Base-by-base conservation (phyloP, 1,140 invertebrate genomes). In the Pteromalus puparum region DNA sequence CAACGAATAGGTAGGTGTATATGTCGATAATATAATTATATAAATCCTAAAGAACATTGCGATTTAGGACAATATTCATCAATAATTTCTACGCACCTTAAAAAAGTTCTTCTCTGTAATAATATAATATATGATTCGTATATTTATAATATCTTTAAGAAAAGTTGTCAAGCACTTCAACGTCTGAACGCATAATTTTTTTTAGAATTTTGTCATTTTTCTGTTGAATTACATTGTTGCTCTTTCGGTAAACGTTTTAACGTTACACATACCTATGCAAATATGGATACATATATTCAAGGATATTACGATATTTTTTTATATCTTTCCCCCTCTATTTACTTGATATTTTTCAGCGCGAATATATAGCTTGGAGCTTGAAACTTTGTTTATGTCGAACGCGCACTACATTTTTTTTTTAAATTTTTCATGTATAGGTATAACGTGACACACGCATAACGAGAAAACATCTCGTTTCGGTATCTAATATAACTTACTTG, bases 21-120 rank as follows among this genome's bases (percentile, higher is more conserved):
- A 34, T 34, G 3, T 34, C 30, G 30, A 34, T 70, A 15, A 70
- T 26, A 70, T 21, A 70, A 70, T 70, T 26, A 6, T 28, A 70
- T 26, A 18, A 24, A 70, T 73, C 34, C 34, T 34, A 30, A 73
- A 34, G 7, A 73, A 13, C 26, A 15, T 38, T 1, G 2, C 38
- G 7, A 73, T 73, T 73, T 7, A 73, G 30, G 34, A 34, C 26
- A 34, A 73, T 74, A n/a, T 42, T 74, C 6, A 12, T 53, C 18
- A 61, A n/a, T n/a, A n/a, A 61, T 70, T 2, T 70, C 15, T 70
- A 28, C 10, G 26, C 24, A 30, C 2, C 12, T 72, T 28, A 82
- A 82, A 13, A 42, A 24, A n/a, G 42, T 82, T 42, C 1, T 38
- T 70, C 15, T 70, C 10, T 70, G 15, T 70, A 70, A 70, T 74